These are phyloP conservation scores for Anisognathus igniventris DNA, from an alignment of 2,797 vertebrate genomes.

Conservation along the genomic window DNA sequence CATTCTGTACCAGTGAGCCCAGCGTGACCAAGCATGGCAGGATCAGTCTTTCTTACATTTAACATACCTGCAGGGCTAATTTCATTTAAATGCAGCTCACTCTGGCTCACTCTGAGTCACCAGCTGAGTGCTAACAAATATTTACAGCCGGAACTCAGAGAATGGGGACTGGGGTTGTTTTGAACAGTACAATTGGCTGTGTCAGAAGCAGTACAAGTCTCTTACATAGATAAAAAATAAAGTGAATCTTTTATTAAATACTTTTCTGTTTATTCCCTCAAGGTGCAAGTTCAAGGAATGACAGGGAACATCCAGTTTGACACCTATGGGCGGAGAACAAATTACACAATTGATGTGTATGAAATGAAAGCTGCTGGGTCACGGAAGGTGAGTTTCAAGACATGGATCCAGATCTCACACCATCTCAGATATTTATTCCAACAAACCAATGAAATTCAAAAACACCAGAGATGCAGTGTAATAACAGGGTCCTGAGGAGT, in stretches of 20 bases:
- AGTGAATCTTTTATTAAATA: background rate
- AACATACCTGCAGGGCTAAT: background rate
- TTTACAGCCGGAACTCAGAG: background rate
- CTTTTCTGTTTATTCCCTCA: conserved; percentile 21
- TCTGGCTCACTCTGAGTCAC: background rate
- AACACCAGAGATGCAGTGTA: background rate
- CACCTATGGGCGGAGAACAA: conserved; percentile 95
- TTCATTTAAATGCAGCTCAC: background rate
- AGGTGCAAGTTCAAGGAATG: conserved; percentile 98
- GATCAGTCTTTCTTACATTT: background rate
- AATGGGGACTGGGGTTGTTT: background rate
- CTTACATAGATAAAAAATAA: background rate
- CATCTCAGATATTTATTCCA: background rate
- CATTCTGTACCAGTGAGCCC: background rate
- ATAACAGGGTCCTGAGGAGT: background rate
- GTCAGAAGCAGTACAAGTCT: background rate
- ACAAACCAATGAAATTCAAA: background rate
- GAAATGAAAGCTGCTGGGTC: conserved; percentile 94
- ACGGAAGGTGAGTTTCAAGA: conserved; percentile 85
- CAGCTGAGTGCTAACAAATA: background rate
- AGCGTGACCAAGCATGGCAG: background rate
- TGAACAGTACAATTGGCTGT: background rate
- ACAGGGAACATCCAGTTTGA: conserved; percentile 98
- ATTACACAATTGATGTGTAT: conserved; percentile 97
- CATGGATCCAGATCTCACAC: background rate